These are phyloP conservation scores for Eupristina koningsbergeri DNA, from an alignment of 1,140 invertebrate genomes.

Conservation along the genomic window DNA sequence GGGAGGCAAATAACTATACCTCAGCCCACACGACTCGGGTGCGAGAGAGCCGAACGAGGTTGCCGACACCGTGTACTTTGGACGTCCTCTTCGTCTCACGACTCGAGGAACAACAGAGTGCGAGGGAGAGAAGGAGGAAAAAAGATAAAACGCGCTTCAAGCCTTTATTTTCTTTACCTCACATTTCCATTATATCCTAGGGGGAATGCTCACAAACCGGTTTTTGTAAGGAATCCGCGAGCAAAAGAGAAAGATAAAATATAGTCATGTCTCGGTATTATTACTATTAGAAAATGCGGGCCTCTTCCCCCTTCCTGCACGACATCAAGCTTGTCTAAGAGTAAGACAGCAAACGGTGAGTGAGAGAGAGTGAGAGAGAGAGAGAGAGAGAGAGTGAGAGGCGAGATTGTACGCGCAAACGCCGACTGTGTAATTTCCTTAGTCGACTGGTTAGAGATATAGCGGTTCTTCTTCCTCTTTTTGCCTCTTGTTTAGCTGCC, in stretches of 20 bases:
- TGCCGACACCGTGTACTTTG: background rate
- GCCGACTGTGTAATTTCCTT: slow-evolving; percentile 41
- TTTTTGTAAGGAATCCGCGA: slow-evolving; percentile 23
- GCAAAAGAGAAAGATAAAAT: background rate
- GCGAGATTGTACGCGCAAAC: slow-evolving; percentile 22
- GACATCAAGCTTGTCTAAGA: background rate
- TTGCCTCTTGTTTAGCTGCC: slow-evolving; percentile 9
- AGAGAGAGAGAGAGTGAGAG: background rate
- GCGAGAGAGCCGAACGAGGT: background rate
- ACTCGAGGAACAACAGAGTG: too few relatives aligned
- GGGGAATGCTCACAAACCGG: slow-evolving; percentile 42
- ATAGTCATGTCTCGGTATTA: slow-evolving; percentile 7
- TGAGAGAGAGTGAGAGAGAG: background rate
- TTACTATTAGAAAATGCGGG: slow-evolving; percentile 41
- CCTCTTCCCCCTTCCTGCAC: background rate
- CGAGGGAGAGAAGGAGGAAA: too few relatives aligned
- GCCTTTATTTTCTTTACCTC: slow-evolving; percentile 41
- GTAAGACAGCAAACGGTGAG: background rate
- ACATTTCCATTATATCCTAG: slow-evolving; percentile 31
- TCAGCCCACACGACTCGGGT: background rate
- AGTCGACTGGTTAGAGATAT: slow-evolving; percentile 15
- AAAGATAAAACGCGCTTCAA: background rate
- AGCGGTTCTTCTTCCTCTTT: slow-evolving; percentile 34
- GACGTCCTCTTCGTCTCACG: background rate
- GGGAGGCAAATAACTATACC: background rate